These are phyloP conservation scores for Acrossocheilus fasciatus DNA, from an alignment of 2,797 vertebrate genomes.

Conservation along the genomic window DNA sequence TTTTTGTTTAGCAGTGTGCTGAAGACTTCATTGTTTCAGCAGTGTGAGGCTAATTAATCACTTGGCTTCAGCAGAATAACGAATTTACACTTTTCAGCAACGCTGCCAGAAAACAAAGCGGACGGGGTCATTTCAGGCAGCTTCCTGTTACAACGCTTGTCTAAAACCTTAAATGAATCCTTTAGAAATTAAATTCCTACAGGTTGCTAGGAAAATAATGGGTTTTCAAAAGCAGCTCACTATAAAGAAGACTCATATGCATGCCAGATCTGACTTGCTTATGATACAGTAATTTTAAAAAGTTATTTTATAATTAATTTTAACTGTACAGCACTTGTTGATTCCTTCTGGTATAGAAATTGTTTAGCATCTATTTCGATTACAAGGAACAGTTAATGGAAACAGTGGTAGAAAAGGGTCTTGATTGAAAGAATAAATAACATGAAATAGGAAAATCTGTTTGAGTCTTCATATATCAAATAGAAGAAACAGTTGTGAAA, in stretches of 20 bases:
- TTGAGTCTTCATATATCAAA: constrained; percentile 1
- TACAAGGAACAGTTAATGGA: neutral
- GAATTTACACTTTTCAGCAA: constrained; percentile 6
- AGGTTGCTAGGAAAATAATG: neutral
- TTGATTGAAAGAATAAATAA: neutral
- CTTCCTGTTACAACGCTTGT: neutral
- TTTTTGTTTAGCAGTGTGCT: constrained; percentile 17
- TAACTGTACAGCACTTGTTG: neutral
- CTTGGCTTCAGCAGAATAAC: constrained; percentile 21
- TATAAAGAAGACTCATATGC: neutral
- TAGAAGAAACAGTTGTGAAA: neutral
- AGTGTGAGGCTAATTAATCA: constrained; percentile 27
- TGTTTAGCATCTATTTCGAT: neutral
- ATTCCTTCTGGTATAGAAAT: neutral
- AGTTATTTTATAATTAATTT: neutral
- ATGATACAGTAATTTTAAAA: neutral
- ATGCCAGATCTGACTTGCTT: neutral
- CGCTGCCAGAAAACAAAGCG: constrained; percentile 20
- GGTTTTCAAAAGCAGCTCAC: neutral
- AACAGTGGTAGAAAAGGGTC: neutral
- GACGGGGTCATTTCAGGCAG: neutral
- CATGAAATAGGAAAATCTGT: no score
- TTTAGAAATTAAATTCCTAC: neutral
- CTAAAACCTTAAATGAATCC: constrained; percentile 14
- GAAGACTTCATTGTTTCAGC: constrained; percentile 34